Conservation (phyloP, 2,797 vertebrate species). For the Epinephelus coioides region DNA sequence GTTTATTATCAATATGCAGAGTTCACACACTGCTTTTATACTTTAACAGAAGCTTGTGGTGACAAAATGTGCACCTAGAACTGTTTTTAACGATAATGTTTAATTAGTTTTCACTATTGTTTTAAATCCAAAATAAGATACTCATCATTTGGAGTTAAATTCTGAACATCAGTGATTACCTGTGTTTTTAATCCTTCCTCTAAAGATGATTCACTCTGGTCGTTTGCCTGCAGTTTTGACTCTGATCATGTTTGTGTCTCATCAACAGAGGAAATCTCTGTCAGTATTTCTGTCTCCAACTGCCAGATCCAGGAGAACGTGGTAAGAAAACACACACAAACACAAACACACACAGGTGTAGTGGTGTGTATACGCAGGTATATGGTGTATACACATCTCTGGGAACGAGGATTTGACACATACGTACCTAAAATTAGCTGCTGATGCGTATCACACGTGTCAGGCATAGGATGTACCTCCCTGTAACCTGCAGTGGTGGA, state of each 20-base stretch:
- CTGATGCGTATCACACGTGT: too few relatives aligned
- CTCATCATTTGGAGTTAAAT: not conserved
- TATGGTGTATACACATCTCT: not conserved
- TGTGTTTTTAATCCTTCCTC: not conserved
- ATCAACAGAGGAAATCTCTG: conserved; percentile 91
- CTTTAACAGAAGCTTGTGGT: not conserved
- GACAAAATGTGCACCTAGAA: not conserved
- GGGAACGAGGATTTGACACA: not conserved
- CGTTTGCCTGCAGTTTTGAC: not conserved
- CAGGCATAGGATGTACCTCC: too few relatives aligned
- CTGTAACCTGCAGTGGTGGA: too few relatives aligned
- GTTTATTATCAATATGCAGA: not conserved
- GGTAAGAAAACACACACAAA: conserved; percentile 85
- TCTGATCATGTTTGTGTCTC: conserved; percentile 65
- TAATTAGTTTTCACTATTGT: not conserved
- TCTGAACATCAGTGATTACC: not conserved
- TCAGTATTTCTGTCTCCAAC: conserved; percentile 98
- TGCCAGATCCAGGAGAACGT: conserved; percentile 98
- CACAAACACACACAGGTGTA: conserved; percentile 20
- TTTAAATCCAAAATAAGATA: not conserved
- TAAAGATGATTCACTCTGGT: not conserved
- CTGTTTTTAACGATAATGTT: too few relatives aligned
- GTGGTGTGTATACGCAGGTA: not conserved
- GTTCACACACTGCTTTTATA: not conserved
- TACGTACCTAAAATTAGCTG: not conserved